A percentile compares a stretch with the other conserved stretches of the same genome.
phyloP scores from a whole-genome alignment of 2,888 invertebrate species.

The Glyphotaelius pellucidus region DNA sequence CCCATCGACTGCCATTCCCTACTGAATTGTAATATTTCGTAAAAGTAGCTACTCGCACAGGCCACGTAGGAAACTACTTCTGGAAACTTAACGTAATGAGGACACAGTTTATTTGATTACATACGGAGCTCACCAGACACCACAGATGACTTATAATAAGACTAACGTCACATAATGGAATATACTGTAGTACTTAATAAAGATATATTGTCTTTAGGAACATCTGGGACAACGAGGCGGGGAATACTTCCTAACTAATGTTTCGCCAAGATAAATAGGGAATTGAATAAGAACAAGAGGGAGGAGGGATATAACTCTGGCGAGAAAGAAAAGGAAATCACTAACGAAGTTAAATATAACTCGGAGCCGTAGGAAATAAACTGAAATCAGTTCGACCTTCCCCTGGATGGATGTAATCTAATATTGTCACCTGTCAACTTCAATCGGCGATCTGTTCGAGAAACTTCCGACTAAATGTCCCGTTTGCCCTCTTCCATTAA shows the following conservation, averaged over 20 bases:
- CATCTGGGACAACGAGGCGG: conserved; percentile 38
- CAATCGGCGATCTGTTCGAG: background rate
- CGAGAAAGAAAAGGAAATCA: conserved; percentile 25
- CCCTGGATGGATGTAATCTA: conserved; percentile 21
- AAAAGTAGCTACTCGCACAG: background rate
- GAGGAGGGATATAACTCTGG: background rate
- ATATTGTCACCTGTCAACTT: conserved; percentile 45
- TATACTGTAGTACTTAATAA: conserved; percentile 30
- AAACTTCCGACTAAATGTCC: conserved; percentile 10
- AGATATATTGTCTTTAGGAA: conserved; percentile 40
- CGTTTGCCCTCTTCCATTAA: conserved; percentile 19
- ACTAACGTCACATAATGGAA: background rate
- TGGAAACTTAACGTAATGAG: background rate
- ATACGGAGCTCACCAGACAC: background rate
- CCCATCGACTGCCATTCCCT: background rate
- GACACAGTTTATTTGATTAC: background rate
- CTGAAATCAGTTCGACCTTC: conserved; percentile 29
- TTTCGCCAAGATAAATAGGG: conserved; percentile 42
- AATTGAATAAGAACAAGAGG: conserved; percentile 35
- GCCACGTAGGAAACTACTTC: background rate
- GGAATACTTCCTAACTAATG: conserved; percentile 30
- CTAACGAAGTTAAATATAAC: conserved; percentile 45
- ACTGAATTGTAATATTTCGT: background rate
- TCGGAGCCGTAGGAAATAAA: conserved; percentile 29
- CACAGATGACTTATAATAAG: background rate